A percentile compares a stretch with the other conserved stretches of the same genome.
These are phyloP conservation scores for Sciaenops ocellatus DNA, from an alignment of 2,797 vertebrate genomes.

Conservation along the genomic window DNA sequence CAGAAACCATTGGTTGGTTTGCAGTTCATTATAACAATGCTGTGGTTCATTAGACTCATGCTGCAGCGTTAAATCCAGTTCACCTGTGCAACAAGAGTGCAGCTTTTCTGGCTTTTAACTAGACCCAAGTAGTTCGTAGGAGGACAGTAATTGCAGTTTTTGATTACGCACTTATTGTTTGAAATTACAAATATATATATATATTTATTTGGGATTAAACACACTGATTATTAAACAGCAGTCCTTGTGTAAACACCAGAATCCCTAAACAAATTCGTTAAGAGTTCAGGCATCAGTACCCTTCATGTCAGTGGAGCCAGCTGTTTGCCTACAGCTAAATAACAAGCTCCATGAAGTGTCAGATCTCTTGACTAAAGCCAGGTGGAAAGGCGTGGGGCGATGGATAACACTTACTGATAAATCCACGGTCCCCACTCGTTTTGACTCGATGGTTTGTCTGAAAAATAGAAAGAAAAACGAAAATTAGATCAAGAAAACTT, in stretches of 20 bases:
- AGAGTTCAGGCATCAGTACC: constrained; percentile 7
- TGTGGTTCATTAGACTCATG: constrained; percentile 51
- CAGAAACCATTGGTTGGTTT: constrained; percentile 64
- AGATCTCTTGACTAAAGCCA: constrained; percentile 53
- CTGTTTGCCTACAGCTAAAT: constrained; percentile 54
- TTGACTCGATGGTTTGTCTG: constrained; percentile 55
- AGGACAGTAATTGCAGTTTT: neutral
- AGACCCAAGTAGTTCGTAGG: neutral
- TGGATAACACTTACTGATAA: constrained; percentile 68
- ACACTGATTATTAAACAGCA: neutral
- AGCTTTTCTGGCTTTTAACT: constrained; percentile 10
- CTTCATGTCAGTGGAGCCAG: constrained; percentile 38
- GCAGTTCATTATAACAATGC: constrained; percentile 56
- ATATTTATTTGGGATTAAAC: neutral
- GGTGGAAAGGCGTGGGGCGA: constrained; percentile 46
- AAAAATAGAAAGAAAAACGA: constrained; percentile 46
- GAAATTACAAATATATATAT: neutral
- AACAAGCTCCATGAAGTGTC: constrained; percentile 45
- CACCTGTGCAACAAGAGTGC: constrained; percentile 34
- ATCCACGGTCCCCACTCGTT: constrained; percentile 50
- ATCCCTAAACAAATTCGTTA: constrained; percentile 19
- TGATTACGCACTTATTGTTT: neutral
- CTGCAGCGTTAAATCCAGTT: constrained; percentile 28
- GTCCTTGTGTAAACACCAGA: neutral
- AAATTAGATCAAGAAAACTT: constrained; percentile 41